Evolutionary conservation across 2,113 vertebrate genomes (phyloP).

Genomic region (Gyps fulvus): DNA sequence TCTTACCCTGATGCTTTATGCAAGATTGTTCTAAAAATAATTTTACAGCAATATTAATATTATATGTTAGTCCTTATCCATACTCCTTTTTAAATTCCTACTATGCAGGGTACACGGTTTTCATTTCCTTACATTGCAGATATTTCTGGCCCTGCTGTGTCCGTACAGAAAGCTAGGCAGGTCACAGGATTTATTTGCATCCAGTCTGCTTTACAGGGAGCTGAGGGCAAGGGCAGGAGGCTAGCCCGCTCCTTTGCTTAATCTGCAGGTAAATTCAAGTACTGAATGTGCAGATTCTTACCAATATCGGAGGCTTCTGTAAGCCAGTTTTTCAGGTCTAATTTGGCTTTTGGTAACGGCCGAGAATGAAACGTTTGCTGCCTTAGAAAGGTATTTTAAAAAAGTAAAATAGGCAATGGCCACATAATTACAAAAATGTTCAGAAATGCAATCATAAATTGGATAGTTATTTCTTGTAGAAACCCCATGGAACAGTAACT

Average conservation of each 20-base stretch:
- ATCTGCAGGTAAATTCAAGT: neutral
- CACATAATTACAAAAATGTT: neutral
- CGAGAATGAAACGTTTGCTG: neutral
- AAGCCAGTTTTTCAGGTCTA: neutral
- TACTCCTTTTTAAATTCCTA: neutral
- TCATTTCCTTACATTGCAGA: neutral
- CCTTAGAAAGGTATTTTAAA: neutral
- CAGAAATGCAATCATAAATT: neutral
- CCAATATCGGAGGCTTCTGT: neutral
- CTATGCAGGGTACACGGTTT: rapidly evolving
- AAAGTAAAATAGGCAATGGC: neutral
- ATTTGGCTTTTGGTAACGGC: neutral
- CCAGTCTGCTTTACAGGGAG: neutral
- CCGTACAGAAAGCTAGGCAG: neutral
- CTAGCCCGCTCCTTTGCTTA: neutral
- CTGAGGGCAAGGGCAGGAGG: neutral
- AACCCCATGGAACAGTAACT: neutral
- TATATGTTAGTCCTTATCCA: rapidly evolving
- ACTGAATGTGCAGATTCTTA: neutral
- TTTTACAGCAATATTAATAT: neutral
- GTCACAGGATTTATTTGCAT: neutral
- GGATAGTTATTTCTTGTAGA: neutral
- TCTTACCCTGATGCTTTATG: neutral
- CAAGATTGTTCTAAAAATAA: neutral
- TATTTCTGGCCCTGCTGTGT: neutral